Evolutionary conservation across 2,113 vertebrate species (phyloP).

Genomic region (Paratilapia polleni): DNA sequence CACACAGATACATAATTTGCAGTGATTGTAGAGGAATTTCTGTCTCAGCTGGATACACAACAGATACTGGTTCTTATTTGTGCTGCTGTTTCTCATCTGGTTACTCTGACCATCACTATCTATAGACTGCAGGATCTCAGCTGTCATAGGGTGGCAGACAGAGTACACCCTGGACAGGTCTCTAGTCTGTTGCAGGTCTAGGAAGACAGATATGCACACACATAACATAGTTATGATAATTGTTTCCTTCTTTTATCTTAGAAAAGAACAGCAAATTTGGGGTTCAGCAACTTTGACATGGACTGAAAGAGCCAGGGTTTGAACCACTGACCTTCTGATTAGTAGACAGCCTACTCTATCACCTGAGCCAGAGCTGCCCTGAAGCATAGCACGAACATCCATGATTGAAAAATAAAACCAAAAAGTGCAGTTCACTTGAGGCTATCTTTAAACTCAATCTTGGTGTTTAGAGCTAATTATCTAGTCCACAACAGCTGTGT

Average conservation of each 20-base stretch:
- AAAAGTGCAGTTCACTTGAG: neutral
- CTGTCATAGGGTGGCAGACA: neutral
- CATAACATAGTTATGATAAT: neutral
- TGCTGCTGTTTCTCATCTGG: constrained; percentile 10
- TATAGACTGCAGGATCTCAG: constrained; percentile 9
- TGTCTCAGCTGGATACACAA: constrained; percentile 1
- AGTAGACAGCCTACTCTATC: neutral
- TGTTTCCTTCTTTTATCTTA: neutral
- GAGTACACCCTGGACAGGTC: neutral
- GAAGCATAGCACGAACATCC: rapidly evolving
- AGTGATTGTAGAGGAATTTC: neutral
- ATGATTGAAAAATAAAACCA: no score
- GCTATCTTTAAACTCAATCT: neutral
- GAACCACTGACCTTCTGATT: neutral
- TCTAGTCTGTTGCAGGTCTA: neutral
- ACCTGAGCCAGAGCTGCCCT: neutral
- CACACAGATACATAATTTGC: neutral
- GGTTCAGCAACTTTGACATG: neutral
- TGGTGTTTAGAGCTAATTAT: neutral
- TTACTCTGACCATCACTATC: constrained; percentile 29
- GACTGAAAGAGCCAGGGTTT: neutral
- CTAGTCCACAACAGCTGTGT: neutral
- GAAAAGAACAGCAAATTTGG: neutral
- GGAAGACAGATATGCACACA: neutral
- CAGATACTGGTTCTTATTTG: neutral